These are phyloP conservation scores for Octonoba sinensis DNA, from an alignment of 2,888 invertebrate genomes.

Conservation along the genomic window DNA sequence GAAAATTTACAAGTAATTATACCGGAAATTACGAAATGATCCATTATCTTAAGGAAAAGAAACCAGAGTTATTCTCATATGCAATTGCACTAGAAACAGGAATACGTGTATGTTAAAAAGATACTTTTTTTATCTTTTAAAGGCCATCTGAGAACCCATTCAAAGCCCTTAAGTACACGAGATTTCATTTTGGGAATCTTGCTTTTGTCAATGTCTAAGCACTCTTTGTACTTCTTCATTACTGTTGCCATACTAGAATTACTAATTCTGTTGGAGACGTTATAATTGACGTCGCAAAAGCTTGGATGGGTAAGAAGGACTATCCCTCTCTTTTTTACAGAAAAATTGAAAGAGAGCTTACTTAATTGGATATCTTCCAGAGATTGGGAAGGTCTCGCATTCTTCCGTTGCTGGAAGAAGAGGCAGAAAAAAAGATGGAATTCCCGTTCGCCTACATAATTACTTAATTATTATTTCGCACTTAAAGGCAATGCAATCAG, in stretches of 20 bases:
- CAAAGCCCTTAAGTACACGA: too few species aligned
- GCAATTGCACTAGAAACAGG: too few species aligned
- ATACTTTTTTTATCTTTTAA: too few species aligned
- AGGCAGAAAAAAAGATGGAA: constrained; percentile 6
- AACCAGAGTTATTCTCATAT: too few species aligned
- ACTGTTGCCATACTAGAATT: constrained; percentile 7
- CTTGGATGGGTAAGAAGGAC: background rate
- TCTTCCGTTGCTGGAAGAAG: constrained; percentile 3
- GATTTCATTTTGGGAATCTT: too few species aligned
- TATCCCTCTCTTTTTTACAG: constrained; percentile 25
- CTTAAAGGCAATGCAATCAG: constrained; percentile 61
- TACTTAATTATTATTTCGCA: constrained; percentile 64
- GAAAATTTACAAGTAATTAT: too few species aligned
- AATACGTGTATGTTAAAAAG: too few species aligned
- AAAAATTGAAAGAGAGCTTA: constrained; percentile 51
- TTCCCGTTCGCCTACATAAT: constrained; percentile 55
- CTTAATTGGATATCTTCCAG: constrained; percentile 59
- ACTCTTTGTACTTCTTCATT: constrained; percentile 9
- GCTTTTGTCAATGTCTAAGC: background rate
- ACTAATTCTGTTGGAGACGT: constrained; percentile 5
- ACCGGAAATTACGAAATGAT: too few species aligned
- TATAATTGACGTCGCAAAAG: constrained; percentile 1
- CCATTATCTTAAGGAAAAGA: too few species aligned
- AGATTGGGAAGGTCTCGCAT: constrained; percentile 16
- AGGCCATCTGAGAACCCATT: too few species aligned